Percentiles rank a stretch among this genome's conserved stretches.
Evolutionary conservation across 2,888 invertebrate species (phyloP).

Genomic region (Thyatira batis): DNA sequence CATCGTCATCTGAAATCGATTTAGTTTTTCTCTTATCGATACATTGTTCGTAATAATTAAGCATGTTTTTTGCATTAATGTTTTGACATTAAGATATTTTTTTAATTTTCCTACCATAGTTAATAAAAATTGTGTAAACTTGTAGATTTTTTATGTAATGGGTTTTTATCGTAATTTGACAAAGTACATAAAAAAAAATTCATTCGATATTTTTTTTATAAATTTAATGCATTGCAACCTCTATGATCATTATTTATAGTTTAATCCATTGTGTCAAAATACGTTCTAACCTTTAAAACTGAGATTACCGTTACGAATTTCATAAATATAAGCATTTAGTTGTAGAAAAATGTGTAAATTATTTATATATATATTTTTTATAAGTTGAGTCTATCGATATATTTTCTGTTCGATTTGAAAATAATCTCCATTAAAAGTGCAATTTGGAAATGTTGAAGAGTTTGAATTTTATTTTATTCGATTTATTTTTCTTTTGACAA

Average conservation of each 20-base stretch:
- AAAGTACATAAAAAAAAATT: not conserved
- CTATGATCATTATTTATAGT: not conserved
- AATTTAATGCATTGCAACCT: not conserved
- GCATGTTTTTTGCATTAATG: not conserved
- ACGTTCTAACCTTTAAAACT: conserved; percentile 18
- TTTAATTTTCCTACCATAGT: not conserved
- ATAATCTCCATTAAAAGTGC: not conserved
- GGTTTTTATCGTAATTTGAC: not conserved
- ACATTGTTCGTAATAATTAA: no score
- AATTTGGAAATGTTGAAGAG: not conserved
- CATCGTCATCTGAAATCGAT: not conserved
- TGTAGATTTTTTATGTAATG: not conserved
- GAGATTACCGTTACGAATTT: conserved; percentile 49
- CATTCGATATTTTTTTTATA: not conserved
- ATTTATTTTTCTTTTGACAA: conserved; percentile 2
- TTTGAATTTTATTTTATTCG: conserved; percentile 19
- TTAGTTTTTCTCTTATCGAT: not conserved
- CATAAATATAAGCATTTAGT: conserved; percentile 18
- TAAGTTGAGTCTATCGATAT: conserved; percentile 31
- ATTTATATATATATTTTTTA: conserved; percentile 7
- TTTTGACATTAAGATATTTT: not conserved
- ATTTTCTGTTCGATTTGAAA: conserved; percentile 19
- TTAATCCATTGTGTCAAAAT: not conserved
- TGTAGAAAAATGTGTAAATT: conserved; percentile 16
- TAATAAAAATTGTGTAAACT: not conserved